Conservation (phyloP, 1,140 invertebrate genomes). For the Sycophila sp. region DNA sequence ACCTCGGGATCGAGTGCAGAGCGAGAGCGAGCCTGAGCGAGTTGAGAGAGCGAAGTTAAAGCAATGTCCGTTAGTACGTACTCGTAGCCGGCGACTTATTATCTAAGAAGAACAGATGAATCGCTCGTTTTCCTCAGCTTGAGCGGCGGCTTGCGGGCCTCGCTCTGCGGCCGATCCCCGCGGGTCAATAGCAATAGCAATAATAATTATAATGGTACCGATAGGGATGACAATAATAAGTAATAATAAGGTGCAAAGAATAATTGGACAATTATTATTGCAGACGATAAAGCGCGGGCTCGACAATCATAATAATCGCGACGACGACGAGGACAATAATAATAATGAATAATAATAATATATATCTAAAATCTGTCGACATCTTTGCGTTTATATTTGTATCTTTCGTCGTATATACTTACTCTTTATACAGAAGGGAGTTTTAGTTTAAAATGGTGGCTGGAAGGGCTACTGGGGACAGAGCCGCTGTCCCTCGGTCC, state of each 20-base stretch:
- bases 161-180: conserved; percentile 54
- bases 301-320: conserved; percentile 38
- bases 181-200: conserved; percentile 43
- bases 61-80: too few species aligned
- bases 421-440: conserved; percentile 64
- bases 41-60: not conserved
- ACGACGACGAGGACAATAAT: conserved; percentile 44
- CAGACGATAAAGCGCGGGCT: conserved; percentile 45
- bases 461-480: not conserved
- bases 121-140: too few species aligned
- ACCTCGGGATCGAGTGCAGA: conserved; percentile 49
- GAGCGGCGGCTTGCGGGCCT: too few species aligned
- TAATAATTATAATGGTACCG: conserved; percentile 46
- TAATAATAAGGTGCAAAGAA: conserved; percentile 52
- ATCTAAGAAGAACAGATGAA: not conserved
- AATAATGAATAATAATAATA: conserved; percentile 43
- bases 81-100: too few species aligned
- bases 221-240: conserved; percentile 51
- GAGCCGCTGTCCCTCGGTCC: conserved; percentile 16
- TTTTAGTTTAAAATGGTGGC: conserved; percentile 42
- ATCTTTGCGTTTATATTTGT: conserved; percentile 42
- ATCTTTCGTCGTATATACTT: conserved; percentile 55
- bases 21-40: conserved; percentile 43
- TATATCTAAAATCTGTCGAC: conserved; percentile 48
- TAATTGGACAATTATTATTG: conserved; percentile 49